Conservation (phyloP, 2,113 vertebrate species). For the Sinocyclocheilus maitianheensis region DNA sequence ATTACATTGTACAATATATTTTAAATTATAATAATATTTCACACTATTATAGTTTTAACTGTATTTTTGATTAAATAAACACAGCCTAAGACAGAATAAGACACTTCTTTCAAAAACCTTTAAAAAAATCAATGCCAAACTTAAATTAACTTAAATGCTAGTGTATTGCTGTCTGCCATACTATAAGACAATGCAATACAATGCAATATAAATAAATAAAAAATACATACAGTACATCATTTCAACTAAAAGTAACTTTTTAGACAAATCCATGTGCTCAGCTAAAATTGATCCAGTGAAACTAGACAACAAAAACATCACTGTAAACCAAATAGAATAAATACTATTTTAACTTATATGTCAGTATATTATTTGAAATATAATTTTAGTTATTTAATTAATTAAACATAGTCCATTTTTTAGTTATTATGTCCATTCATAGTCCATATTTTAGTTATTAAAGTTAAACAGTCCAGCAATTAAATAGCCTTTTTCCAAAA, state of each 20-base stretch:
- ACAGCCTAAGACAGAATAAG: neutral
- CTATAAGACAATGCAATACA: neutral
- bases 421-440: too few relatives aligned
- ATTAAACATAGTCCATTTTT: too few relatives aligned
- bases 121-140: neutral
- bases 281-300: neutral
- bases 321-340: neutral
- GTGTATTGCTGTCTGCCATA: neutral
- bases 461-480: neutral
- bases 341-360: neutral
- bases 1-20: neutral
- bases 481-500: neutral
- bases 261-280: neutral
- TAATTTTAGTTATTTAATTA: too few relatives aligned
- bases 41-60: neutral
- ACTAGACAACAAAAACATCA: neutral
- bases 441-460: too few relatives aligned
- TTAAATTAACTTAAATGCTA: neutral
- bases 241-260: neutral
- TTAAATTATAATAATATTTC: neutral
- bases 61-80: neutral
- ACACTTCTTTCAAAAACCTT: too few relatives aligned
- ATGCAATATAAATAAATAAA: neutral
- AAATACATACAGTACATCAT: neutral
- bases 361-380: neutral